Base-by-base conservation (phyloP, 2,113 vertebrate species). In the Etheostoma cragini region DNA sequence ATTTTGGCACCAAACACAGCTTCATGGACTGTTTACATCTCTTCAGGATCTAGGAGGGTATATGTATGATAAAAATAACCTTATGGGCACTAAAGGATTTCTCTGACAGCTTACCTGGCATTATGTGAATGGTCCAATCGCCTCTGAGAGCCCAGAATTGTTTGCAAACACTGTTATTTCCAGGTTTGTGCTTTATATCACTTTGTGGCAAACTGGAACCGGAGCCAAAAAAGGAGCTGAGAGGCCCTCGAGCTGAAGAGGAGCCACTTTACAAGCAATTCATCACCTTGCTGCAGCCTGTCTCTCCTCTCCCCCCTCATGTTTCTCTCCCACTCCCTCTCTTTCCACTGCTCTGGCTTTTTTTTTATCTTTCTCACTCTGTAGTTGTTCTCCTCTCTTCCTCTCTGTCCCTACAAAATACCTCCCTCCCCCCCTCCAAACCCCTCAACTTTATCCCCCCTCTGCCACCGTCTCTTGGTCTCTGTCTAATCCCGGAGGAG, bases 401-500 rank as follows among this genome's bases (percentile, higher is more conserved):
- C 58, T 62, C 19, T 50, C 33, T 49, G 46, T 64, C 54, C 65
- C 70, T 57, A 54, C 61, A 75, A 57, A 81, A 67, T 12, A 26
- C 30, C 45, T 45, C 76, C 76, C 45, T 21, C 47, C 35, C 58
- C 35, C 68, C 14, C 22, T 22, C 15, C 46, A 15, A 33, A 16
- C 49, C 35, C 60, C 49, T 19, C 61, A 14, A 4, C 67, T 6
- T 10, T 46, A 64, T 17, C 62, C 47, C 26, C 30, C 8, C 24
- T 17, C 24, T 12, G 0, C 60, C 52, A 17, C 52, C 33, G 54
- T 67, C 79, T 82, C 86, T 81, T 24, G 64, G 50, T 80, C 76
- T 78, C 86, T 46, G 75, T 95, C 95, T 97, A 96, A 98, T 97
- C 96, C 97, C 94, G 95, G 95, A 95, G 95, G 95, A 95, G 95